phyloP scores from a whole-genome alignment of 2,888 invertebrate genomes.

The Matsumyia berberina region DNA sequence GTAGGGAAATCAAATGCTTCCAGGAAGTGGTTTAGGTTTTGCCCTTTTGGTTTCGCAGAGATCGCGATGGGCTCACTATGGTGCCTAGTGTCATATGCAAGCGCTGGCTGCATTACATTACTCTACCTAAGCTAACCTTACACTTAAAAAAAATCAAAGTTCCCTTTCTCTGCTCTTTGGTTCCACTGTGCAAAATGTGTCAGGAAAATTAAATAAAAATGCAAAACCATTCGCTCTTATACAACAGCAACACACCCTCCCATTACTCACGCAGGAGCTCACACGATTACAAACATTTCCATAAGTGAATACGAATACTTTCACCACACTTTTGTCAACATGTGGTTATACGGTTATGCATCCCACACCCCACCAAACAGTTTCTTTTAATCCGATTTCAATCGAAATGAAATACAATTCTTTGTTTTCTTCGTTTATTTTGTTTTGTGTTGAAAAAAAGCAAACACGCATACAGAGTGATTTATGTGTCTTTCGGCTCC shows the following conservation, averaged over 20 bases:
- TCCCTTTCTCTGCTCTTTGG: background rate
- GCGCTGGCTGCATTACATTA: too few relatives aligned
- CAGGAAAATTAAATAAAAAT: conserved; percentile 27
- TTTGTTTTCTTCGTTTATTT: conserved; percentile 8
- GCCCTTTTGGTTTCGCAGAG: too few relatives aligned
- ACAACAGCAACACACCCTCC: background rate
- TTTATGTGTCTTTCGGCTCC: conserved; percentile 36
- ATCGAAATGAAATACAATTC: conserved; percentile 30
- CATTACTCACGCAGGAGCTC: conserved; percentile 24
- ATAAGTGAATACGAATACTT: conserved; percentile 27
- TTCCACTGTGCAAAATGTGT: conserved; percentile 11
- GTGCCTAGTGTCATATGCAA: too few relatives aligned
- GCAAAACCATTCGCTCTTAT: conserved; percentile 20
- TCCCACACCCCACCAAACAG: background rate
- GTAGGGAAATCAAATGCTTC: too few relatives aligned
- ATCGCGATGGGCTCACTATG: too few relatives aligned
- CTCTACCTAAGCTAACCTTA: too few relatives aligned
- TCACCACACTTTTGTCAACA: conserved; percentile 46
- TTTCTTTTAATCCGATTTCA: conserved; percentile 48
- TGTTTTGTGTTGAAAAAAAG: conserved; percentile 1
- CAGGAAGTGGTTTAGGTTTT: too few relatives aligned
- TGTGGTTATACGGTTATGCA: conserved; percentile 37
- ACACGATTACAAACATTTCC: conserved; percentile 31
- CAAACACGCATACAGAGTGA: conserved; percentile 48
- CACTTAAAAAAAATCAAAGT: background rate